Evolutionary conservation across 2,888 invertebrate genomes (phyloP).

Genomic region (Smittia aterrima): DNA sequence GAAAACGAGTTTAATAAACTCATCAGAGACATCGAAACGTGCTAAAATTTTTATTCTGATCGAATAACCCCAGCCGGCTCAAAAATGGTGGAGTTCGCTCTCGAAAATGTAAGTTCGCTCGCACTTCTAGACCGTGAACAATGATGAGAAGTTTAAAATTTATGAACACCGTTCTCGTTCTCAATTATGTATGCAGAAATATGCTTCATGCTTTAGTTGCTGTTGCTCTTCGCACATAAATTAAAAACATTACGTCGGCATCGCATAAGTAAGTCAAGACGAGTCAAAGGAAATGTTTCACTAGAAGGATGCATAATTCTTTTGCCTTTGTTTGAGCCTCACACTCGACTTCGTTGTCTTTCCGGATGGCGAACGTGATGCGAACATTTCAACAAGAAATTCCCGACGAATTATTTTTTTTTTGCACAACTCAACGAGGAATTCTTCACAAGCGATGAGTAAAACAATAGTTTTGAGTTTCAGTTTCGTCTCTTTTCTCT

Average conservation of each 20-base stretch:
- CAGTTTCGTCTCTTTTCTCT: slow-evolving; percentile 7
- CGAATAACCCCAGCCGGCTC: slow-evolving; percentile 2
- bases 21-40: slow-evolving; percentile 13
- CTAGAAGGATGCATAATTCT: slow-evolving; percentile 22
- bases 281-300: not conserved
- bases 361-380: not conserved
- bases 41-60: slow-evolving; percentile 22
- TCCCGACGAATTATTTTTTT: slow-evolving; percentile 11
- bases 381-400: not conserved
- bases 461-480: slow-evolving; percentile 26
- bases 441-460: not conserved
- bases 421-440: slow-evolving; percentile 9
- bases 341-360: not conserved
- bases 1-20: slow-evolving; percentile 21
- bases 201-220: slow-evolving; percentile 30
- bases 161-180: slow-evolving; percentile 9
- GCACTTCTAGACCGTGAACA: slow-evolving; percentile 26
- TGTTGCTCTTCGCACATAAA: slow-evolving; percentile 36
- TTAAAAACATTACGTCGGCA: not conserved
- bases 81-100: slow-evolving; percentile 50
- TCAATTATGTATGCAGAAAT: slow-evolving; percentile 40
- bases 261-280: not conserved
- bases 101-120: slow-evolving; percentile 48
- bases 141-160: slow-evolving; percentile 42
- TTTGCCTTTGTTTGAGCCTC: not conserved